Base-by-base conservation (phyloP, 2,888 invertebrate species). In the Eristalinus aeneus region DNA sequence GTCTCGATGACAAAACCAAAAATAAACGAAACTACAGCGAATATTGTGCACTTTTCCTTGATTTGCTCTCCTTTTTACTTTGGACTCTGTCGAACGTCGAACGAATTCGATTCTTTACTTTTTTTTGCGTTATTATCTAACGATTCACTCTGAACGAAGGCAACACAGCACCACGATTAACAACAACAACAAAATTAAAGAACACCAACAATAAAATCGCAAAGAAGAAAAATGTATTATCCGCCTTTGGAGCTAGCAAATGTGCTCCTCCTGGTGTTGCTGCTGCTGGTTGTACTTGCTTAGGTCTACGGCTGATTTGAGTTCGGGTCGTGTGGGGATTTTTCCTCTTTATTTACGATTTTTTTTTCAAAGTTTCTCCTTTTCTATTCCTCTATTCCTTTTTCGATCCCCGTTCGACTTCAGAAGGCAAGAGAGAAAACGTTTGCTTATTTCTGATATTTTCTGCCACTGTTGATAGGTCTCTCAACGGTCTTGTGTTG, bases 331-430 rank as follows among this genome's bases (percentile, higher is more conserved):
- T 60, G 58, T 60, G 58, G 69, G 71, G 69, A 68, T 65, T 80
- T 73, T 78, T 83, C 74, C 60, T 78, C 74, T 68, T 75, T 83
- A 83, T 83, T 83, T 78, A 75, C 69, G 74, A 64, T 72, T 53
- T 8, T 58, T n/a, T 34, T 46, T 16, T 32, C 23, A 5, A 2
- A 27, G 27, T 27, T 58, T 39, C 16, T 64, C 10, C 2, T 64
- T 64, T 46, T 22, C 20, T 9, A 20, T 39, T 39, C 23, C 20
- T 11, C 22, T 63, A 16, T 56, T 56, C 56, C 56, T 56, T 27
- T 12, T 12, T 56, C 56, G 23, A 10, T 23, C 22, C 16, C 9
- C 8, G 8, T 20, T 46, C 1, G 46, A 46, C 16, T 34, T 53
- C 11, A 53, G 53, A 12, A 12, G 12, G 53, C 9, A 27, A 63